Evolutionary conservation across 1,140 invertebrate species (phyloP).

Genomic region (Lucilia sericata): DNA sequence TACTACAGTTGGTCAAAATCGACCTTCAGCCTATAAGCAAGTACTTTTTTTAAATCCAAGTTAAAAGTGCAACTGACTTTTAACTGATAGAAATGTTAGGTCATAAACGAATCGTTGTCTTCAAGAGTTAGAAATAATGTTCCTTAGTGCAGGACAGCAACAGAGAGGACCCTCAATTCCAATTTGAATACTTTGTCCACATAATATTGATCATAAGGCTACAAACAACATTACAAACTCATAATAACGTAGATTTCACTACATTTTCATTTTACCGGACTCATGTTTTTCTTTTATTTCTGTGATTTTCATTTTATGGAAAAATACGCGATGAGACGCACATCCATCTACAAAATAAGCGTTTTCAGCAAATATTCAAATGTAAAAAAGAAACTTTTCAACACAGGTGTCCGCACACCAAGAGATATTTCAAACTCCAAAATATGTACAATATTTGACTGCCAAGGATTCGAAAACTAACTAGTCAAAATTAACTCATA

Average conservation of each 20-base stretch:
- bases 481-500: too few species aligned
- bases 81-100: too few species aligned
- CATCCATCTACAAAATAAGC: not conserved
- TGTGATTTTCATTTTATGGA: not conserved
- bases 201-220: too few species aligned
- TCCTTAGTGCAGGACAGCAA: too few species aligned
- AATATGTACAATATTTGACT: not conserved
- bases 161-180: too few species aligned
- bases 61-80: too few species aligned
- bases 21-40: not conserved
- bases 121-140: too few species aligned
- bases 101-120: too few species aligned
- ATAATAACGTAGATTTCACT: not conserved
- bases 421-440: not conserved
- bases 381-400: not conserved
- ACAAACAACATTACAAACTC: not conserved
- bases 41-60: too few species aligned
- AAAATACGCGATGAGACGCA: not conserved
- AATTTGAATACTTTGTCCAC: too few species aligned
- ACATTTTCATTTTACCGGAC: not conserved
- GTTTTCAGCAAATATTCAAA: constrained; percentile 19
- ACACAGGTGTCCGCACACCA: not conserved
- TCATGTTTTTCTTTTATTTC: not conserved
- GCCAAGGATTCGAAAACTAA: not conserved
- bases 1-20: not conserved